These are phyloP conservation scores for Ia io DNA, from an alignment of 2,113 vertebrate species.

Conservation along the genomic window DNA sequence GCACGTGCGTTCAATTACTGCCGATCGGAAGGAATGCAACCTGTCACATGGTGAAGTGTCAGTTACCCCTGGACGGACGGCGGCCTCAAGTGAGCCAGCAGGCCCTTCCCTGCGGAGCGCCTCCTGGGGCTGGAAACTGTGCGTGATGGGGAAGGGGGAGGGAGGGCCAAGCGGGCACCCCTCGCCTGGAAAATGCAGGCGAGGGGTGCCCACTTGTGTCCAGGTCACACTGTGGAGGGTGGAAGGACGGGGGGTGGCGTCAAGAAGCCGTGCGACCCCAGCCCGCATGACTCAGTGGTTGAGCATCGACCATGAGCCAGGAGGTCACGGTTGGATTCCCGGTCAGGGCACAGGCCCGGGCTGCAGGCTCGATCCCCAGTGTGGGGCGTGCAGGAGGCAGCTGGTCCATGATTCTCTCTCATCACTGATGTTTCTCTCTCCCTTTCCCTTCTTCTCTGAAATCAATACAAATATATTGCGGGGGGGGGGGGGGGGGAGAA, in stretches of 20 bases:
- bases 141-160: neutral
- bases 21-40: constrained; percentile 75
- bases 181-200: neutral
- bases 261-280: rapidly evolving
- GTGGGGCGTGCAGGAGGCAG: too few species aligned
- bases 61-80: constrained; percentile 65
- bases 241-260: rapidly evolving
- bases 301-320: too few species aligned
- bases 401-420: too few species aligned
- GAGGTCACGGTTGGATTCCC: too few species aligned
- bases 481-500: neutral
- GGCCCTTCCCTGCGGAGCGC: neutral
- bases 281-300: too few species aligned
- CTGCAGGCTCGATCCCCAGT: too few species aligned
- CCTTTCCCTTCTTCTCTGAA: too few species aligned
- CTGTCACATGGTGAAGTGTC: constrained; percentile 68
- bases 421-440: too few species aligned
- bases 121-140: neutral
- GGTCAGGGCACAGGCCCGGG: too few species aligned
- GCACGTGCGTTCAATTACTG: constrained; percentile 84
- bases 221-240: neutral
- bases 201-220: neutral
- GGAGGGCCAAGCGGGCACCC: too few species aligned
- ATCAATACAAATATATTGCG: too few species aligned
- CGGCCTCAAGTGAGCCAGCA: neutral